Evolutionary conservation across 2,888 invertebrate species (phyloP), one percentile per base, ranked within the genome.

Genomic region (Lepidochitona cinerea): DNA sequence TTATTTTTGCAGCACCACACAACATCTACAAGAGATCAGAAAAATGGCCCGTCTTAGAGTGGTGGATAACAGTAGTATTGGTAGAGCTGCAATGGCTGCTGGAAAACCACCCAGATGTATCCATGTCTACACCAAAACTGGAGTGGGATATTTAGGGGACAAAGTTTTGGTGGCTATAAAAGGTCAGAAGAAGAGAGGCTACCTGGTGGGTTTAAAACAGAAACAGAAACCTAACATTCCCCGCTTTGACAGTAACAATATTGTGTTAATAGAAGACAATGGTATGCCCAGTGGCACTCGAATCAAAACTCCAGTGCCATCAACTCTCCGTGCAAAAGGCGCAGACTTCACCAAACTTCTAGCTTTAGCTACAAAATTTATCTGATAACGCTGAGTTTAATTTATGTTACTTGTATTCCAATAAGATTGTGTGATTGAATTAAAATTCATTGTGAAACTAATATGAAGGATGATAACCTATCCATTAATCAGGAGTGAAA

Each of bases 51-150:
- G 96, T 68, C 92, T 98, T 23, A 92, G 97, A 85, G 97, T 98
- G 6, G 99, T 99, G 1, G 99, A 99, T 91, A 99, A 99, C 91
- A 97, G 97, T 72, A 95, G 95, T 81, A 94, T 99, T 75, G 99
- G 99, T 41, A 97, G 96, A 90, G 93, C 95, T 88, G 98, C 98
- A 0, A 97, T 97, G 95, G 94, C 95, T 1, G 96, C 97, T 89
- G 98, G 98, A 66, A 96, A 95, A 91, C 97, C 98, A 14, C 97
- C 98, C 0, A 95, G 94, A 90, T 94, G 96, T 85, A 98, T 99
- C 86, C 97, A 98, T 88, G 94, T 99, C 73, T 88, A 90, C 92
- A 71, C 92, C 92, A 84, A 84, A 65, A 80, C 78, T 32, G 89
- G 93, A 71, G 81, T 89, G 1, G 95, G 94, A 53, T 91, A 88